Evolutionary conservation across 2,113 vertebrate genomes (phyloP).

Genomic region (Numida meleagris): DNA sequence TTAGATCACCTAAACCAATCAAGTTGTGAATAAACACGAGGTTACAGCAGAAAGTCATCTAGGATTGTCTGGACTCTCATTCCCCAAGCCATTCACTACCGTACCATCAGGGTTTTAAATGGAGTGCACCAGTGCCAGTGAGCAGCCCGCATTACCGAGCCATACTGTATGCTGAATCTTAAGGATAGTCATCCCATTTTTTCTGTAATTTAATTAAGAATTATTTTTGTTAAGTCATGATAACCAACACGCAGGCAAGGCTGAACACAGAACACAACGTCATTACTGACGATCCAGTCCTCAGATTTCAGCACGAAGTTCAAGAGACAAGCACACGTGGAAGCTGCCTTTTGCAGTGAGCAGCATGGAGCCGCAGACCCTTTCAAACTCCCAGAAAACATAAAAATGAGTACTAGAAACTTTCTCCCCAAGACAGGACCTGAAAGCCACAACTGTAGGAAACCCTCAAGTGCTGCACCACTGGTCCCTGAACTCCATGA

Average conservation of each 20-base stretch:
- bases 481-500: background rate
- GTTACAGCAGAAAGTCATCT: background rate
- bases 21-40: background rate
- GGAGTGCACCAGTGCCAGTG: background rate
- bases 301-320: background rate
- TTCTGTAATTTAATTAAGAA: background rate
- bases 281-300: background rate
- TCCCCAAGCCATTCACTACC: background rate
- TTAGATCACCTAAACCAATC: background rate
- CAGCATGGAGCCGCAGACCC: background rate
- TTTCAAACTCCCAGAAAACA: background rate
- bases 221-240: background rate
- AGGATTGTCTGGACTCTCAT: background rate
- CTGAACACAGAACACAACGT: background rate
- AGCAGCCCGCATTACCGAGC: background rate
- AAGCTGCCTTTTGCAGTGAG: background rate
- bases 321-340: fast-evolving
- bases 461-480: background rate
- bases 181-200: background rate
- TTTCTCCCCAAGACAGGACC: background rate
- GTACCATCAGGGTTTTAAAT: background rate
- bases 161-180: background rate
- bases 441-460: background rate
- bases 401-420: background rate
- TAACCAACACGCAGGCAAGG: background rate